Base-by-base conservation (phyloP, 2,888 invertebrate species). In the Polyommatus icarus region DNA sequence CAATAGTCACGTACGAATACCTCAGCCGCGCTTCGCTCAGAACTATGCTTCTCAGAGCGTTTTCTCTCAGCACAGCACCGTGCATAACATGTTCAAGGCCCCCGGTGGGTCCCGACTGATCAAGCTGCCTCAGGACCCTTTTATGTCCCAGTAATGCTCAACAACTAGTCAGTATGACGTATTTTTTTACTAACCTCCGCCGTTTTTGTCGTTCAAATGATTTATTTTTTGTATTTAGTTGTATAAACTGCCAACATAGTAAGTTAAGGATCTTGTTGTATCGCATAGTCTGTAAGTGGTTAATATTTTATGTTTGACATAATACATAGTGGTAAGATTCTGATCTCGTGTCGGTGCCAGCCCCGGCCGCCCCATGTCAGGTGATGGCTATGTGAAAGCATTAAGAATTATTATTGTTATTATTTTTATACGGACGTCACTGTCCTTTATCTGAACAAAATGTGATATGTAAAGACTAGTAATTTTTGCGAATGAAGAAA, bases 391-490 rank as follows among this genome's bases (percentile, higher is more conserved):
- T 89, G 89, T 93, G 92, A 91, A 93, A 93, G 90, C 94, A 94
- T 94, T 89, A 93, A 94, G 94, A 94, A 93, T 93, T 91, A 92
- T 93, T 91, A 83, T 89, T 90, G 90, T 91, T 92, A 90, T 88
- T 87, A 90, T 90, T 90, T 91, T 90, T 91, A 90, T 90, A 92
- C 81, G 92, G 93, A 93, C 92, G 92, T 93, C 93, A 93, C 92
- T 92, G 93, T 93, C 93, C 88, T 86, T 75, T 83, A 83, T 90
- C 87, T 90, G 89, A 92, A 93, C 91, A 90, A 93, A 92, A 92
- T 94, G 94, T 93, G 94, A 94, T 93, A 94, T 92, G 84, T 89
- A 90, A 92, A 93, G 92, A 92, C 92, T 92, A 90, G 89, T 90
- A 89, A 88, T 88, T 89, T 90, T 90, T 90, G 88, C 88, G 87